Base-by-base conservation (phyloP, 2,888 invertebrate species). In the Phania funesta region DNA sequence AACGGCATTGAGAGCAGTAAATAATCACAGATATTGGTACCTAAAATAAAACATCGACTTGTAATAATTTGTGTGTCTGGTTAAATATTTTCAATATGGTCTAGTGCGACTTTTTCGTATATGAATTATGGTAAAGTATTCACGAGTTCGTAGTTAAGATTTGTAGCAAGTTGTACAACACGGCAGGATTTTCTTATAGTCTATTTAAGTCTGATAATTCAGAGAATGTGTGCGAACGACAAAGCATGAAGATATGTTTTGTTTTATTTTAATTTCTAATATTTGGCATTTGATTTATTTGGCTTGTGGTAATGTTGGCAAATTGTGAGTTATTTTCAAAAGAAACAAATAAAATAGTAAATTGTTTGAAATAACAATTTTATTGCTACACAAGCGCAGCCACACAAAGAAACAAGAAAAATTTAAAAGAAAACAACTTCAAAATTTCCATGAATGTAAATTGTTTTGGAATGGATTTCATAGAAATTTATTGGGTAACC, bases 81-180 rank as follows among this genome's bases (percentile, higher is more conserved):
- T 48, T 29, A 48, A 9, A 29, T 54, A 20, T 38, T n/a, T 38
- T 50, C 54, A 54, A 54, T 29, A 38, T 44, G 9, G 20, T 35
- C 5, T 68, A 26, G 4, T 16, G n/a, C 6, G 7, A 18, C 13
- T 18, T 38, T 54, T 29, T 29, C n/a, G 18, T 35, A 13, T 48
- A 32, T 54, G n/a, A 44, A 56, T 56, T 68, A 44, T 68, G 68
- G 54, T 71, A 65, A 76, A 67, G 60, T 58, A 76, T 76, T 20
- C 75, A 67, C 58, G 56, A 67, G 24, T 56, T 48, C 5, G 48
- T 6, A 20, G 48, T 60, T 52, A 46, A 35, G 62, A 62, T 73
- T 52, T 62, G 73, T 44, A 52, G 73, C 73, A 52, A 73, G 62
- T 73, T 29, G 18, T 20, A 71, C 32, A 46, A 24, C 35, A 60